Evolutionary conservation across 2,113 vertebrate genomes (phyloP), one percentile per base, ranked within the genome.

Genomic region (Chrysemys picta): DNA sequence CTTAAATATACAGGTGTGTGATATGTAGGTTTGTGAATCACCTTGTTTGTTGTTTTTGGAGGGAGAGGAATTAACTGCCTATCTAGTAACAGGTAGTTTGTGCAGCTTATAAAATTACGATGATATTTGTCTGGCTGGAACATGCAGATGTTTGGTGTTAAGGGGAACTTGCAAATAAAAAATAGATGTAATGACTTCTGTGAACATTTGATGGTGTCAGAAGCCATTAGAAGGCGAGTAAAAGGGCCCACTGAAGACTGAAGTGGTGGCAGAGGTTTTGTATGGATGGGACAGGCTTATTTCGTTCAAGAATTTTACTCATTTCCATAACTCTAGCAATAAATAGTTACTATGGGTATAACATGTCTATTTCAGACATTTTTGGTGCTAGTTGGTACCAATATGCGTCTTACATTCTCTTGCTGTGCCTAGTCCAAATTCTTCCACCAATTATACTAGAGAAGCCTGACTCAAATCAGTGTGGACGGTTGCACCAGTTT

Each of bases 41-140:
- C 5, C 0, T 1, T 42, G 13, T 92, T 86, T 82, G 69, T 56
- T 65, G 42, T 54, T 81, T 80, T 22, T 16, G 85, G 79, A 87
- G 94, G 93, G 85, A 88, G 85, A 38, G 54, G 42, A 50, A 76
- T 90, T 90, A 78, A 89, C 80, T 83, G 84, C 91, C 87, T 91
- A 8, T 75, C 14, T 84, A 84, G 95, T 92, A 86, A 88, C 84
- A 16, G 83, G 93, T 75, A 65, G 31, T 42, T 29, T 88, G 22
- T 95, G 57, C 87, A 89, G 80, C 88, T 96, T 89, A 76, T 52
- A 21, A 80, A 87, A 27, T 89, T 52, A 2, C 81, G 49, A 56
- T n/a, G 75, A n/a, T 62, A 16, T 54, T 75, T 69, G 47, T 89
- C 89, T 88, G 94, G 50, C 81, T 62, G 57, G 81, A 29, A 87